Conservation (phyloP, 2,113 vertebrate genomes). For the Crotalus viridis region DNA sequence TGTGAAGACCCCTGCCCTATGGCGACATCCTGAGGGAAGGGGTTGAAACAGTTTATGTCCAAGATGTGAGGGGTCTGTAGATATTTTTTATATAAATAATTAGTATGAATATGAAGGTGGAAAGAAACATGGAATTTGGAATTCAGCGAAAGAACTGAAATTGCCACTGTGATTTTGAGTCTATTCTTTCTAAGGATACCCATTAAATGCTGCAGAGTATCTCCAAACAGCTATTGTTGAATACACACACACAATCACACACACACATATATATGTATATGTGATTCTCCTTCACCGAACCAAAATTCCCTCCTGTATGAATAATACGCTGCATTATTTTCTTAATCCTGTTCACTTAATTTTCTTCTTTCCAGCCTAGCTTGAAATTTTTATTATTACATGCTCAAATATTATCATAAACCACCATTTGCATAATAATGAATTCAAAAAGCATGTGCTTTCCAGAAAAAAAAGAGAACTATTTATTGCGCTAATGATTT, state of each 20-base stretch:
- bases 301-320: constrained; percentile 34
- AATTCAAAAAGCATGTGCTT: constrained; percentile 54
- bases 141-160: background rate
- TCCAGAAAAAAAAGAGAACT: constrained; percentile 43
- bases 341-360: background rate
- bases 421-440: constrained; percentile 62
- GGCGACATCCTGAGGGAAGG: background rate
- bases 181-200: background rate
- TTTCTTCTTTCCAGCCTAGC: constrained; percentile 45
- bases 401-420: constrained; percentile 65
- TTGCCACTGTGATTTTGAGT: background rate
- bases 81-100: background rate
- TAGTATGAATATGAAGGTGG: background rate
- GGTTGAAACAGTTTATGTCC: background rate
- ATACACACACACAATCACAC: background rate
- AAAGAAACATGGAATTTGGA: background rate
- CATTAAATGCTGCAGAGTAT: background rate
- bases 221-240: background rate
- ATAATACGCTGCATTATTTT: constrained; percentile 56
- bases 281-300: background rate
- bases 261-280: background rate
- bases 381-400: constrained; percentile 61
- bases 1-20: background rate
- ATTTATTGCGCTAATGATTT: constrained; percentile 61
- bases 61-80: background rate